These are phyloP conservation scores for Hemitrygon akajei DNA, from an alignment of 2,797 vertebrate genomes.

Conservation along the genomic window DNA sequence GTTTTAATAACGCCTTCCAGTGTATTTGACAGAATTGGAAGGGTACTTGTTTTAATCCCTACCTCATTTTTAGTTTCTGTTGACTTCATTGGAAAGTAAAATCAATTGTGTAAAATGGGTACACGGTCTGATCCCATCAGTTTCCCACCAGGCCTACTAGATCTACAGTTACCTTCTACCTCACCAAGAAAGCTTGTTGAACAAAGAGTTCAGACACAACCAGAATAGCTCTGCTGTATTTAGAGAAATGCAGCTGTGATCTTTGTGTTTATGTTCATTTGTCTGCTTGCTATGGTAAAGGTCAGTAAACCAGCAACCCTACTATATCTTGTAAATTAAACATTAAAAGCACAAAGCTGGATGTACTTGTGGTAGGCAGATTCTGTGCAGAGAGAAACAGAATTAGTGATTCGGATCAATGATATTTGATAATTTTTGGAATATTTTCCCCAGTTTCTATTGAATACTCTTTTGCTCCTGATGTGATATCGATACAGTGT, in stretches of 20 bases:
- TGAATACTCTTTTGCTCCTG: too few species aligned
- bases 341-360: too few species aligned
- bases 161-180: not conserved
- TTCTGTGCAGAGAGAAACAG: too few species aligned
- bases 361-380: too few species aligned
- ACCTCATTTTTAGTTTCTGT: too few species aligned
- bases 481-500: not conserved
- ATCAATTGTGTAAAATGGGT: not conserved
- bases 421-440: too few species aligned
- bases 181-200: not conserved
- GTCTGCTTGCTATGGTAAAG: not conserved
- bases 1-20: not conserved
- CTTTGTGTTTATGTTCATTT: not conserved
- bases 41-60: too few species aligned
- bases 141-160: not conserved
- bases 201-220: not conserved
- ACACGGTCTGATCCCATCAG: not conserved
- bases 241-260: not conserved
- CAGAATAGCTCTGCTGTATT: not conserved
- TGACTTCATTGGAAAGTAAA: too few species aligned
- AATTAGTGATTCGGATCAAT: too few species aligned
- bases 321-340: too few species aligned
- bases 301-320: not conserved
- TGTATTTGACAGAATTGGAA: too few species aligned
- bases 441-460: not conserved